Base-by-base conservation (phyloP, 2,797 vertebrate genomes). In the Pseudochromis fuscus region DNA sequence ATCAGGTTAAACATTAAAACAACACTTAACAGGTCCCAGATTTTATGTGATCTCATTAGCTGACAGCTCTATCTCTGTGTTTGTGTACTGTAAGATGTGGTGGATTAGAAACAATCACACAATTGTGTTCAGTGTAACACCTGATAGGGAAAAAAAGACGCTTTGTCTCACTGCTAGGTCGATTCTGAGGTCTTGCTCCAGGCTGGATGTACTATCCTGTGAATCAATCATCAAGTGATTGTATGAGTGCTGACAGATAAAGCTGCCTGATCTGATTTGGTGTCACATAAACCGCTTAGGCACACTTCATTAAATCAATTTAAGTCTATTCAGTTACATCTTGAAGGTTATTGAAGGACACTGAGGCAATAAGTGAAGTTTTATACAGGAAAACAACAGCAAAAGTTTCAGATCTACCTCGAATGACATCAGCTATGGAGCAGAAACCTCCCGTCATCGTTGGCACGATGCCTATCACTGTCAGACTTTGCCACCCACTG, bases 381-480 rank as follows among this genome's bases (percentile, higher is more conserved):
- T 46, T 27, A 5, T n/a, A 33, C 44, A 38, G 35, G 56, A 65
- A 68, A 37, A 49, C 4, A 24, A 33, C 37, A 40, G 21, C 35
- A 31, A 48, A 24, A 40, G 27, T 28, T 51, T 61, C 72, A 84
- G 67, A 79, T 75, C 37, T 64, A 63, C 49, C 69, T 75, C 21
- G 25, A 7, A 57, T 90, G 89, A 91, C 89, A 84, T 89, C 84
- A 90, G 62, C 70, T 63, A 46, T 7, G 0, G 38, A 53, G 72
- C 51, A 66, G 76, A 82, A 62, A 38, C 21, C 66, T 88, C 77
- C 65, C 56, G 87, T 94, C 92, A 94, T 86, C 10, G 49, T 75
- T 93, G 91, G 91, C 91, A 38, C 7, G 0, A 5, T 37, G 88
- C 91, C 92, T 94, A 94, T 93, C 90, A 42, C 75, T 85, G 81